A percentile compares a stretch with the other conserved stretches of the same genome.
Evolutionary conservation across 2,888 invertebrate species (phyloP).

Genomic region (Diabrotica balteata): DNA sequence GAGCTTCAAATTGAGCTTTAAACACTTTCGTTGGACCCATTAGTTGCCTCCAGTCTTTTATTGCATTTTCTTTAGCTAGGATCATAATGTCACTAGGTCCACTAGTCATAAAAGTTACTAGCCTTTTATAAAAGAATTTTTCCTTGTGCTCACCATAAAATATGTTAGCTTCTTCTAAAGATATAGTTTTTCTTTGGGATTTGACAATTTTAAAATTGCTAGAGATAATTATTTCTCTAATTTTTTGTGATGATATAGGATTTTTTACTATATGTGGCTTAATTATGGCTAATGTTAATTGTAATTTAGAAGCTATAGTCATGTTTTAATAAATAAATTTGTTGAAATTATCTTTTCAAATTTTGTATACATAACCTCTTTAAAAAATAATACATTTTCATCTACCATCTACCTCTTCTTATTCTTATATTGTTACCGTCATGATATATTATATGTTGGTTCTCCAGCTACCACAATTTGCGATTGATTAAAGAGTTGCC

Average conservation of each 20-base stretch:
- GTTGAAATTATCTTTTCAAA: too few species aligned
- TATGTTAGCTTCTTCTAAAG: slow-evolving; percentile 68
- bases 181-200: slow-evolving; percentile 70
- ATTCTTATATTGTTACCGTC: too few species aligned
- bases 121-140: slow-evolving; percentile 84
- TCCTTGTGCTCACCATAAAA: slow-evolving; percentile 85
- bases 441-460: too few species aligned
- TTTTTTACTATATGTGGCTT: slow-evolving; percentile 87
- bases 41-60: slow-evolving; percentile 79
- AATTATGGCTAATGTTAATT: slow-evolving; percentile 85
- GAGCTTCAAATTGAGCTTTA: slow-evolving; percentile 79
- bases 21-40: slow-evolving; percentile 92
- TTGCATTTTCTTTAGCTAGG: slow-evolving; percentile 77
- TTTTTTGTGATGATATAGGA: slow-evolving; percentile 73
- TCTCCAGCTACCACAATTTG: too few species aligned
- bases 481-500: too few species aligned
- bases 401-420: too few species aligned
- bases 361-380: too few species aligned
- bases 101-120: slow-evolving; percentile 86
- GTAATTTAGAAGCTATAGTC: slow-evolving; percentile 49
- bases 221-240: slow-evolving; percentile 70
- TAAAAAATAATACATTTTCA: too few species aligned
- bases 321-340: background rate
- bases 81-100: slow-evolving; percentile 85
- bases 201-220: slow-evolving; percentile 77